Percentiles rank a stretch among this genome's conserved stretches.
phyloP scores from a whole-genome alignment of 2,888 invertebrate species.

The Cotesia congregata region DNA sequence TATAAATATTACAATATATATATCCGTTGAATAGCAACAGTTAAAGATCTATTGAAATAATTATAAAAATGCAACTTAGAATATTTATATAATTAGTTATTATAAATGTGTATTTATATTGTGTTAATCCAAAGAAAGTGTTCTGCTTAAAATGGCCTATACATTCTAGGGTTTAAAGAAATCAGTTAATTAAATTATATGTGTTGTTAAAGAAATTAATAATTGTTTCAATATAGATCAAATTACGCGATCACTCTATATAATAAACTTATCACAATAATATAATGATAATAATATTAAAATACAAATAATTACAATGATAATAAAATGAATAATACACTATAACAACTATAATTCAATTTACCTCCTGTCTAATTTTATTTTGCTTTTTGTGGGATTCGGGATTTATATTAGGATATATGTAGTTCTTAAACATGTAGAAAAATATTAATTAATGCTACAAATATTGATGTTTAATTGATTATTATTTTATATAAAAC shows the following conservation, averaged over 20 bases:
- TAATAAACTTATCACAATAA: background rate
- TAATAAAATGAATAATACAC: background rate
- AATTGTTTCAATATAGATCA: background rate
- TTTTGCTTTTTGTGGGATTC: background rate
- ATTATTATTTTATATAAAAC: background rate
- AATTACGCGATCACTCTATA: background rate
- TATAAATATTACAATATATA: slow-evolving; percentile 50
- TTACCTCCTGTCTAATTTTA: background rate
- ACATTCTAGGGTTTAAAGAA: slow-evolving; percentile 38
- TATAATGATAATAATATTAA: background rate
- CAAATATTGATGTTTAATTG: background rate
- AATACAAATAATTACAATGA: background rate
- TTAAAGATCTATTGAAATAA: slow-evolving; percentile 47
- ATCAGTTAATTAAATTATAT: slow-evolving; percentile 13
- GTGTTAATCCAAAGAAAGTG: slow-evolving; percentile 61
- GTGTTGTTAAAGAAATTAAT: slow-evolving; percentile 3
- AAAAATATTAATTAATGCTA: background rate
- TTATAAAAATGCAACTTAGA: slow-evolving; percentile 61
- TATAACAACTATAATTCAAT: background rate
- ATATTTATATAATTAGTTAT: slow-evolving; percentile 58
- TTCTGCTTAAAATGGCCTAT: slow-evolving; percentile 67
- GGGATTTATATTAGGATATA: background rate
- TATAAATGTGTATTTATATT: slow-evolving; percentile 56
- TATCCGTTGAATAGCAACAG: slow-evolving; percentile 55
- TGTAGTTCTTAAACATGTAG: background rate